These are phyloP conservation scores for Drosophila birchii DNA, from an alignment of 2,888 invertebrate species.

Conservation along the genomic window DNA sequence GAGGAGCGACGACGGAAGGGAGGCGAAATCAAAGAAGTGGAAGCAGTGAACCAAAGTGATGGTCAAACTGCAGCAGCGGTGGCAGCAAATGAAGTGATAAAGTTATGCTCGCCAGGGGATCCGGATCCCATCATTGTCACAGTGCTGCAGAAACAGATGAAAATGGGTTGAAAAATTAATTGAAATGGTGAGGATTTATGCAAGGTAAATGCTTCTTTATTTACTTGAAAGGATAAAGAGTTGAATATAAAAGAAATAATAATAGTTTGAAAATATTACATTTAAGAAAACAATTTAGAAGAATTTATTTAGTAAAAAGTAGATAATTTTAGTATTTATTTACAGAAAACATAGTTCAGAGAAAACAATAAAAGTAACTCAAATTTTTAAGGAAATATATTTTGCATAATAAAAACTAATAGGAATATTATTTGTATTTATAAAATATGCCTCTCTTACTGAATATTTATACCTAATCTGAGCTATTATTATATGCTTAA, in stretches of 20 bases:
- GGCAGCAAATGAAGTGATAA: constrained; percentile 80
- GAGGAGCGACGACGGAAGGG: constrained; percentile 39
- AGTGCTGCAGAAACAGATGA: neutral
- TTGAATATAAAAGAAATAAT: neutral
- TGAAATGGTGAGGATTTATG: neutral
- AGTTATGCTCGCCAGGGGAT: constrained; percentile 76
- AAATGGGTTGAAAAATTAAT: neutral
- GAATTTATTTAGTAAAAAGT: too few species aligned
- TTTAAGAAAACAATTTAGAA: too few species aligned
- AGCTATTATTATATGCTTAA: neutral
- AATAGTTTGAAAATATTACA: too few species aligned
- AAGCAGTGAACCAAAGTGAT: constrained; percentile 63
- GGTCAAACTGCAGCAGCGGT: constrained; percentile 73
- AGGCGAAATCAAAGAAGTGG: constrained; percentile 38
- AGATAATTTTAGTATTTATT: too few species aligned
- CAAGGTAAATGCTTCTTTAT: neutral
- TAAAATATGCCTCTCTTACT: neutral
- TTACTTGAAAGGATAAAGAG: neutral
- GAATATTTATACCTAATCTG: neutral
- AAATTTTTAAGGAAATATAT: neutral
- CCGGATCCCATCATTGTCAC: constrained; percentile 55
- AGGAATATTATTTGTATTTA: neutral
- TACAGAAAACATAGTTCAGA: too few species aligned
- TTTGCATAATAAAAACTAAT: neutral
- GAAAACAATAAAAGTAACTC: too few species aligned